Base-by-base conservation (phyloP, 2,797 vertebrate species). In the Alcedo atthis region DNA sequence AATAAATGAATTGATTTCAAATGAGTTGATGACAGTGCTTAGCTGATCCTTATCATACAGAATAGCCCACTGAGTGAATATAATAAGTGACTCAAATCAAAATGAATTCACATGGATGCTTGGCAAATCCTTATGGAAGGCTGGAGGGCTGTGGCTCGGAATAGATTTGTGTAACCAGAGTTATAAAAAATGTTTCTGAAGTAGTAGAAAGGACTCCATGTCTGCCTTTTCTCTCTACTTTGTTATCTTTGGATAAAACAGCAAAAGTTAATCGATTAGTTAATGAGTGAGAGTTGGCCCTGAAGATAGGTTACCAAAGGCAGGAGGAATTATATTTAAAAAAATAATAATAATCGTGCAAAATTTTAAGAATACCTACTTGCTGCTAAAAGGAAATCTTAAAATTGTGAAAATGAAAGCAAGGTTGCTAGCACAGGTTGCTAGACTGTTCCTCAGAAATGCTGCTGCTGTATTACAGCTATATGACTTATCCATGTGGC, bases 1-100 rank as follows among this genome's bases (percentile, higher is more conserved):
- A 92, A 92, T 90, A 87, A 94, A 61, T 81, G 79, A 66, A 94
- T 93, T 90, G 88, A 92, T 96, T 91, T 92, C 79, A 84, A 45
- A 81, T 81, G 88, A 87, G 62, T 49, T 83, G 81, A 89, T 4
- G 16, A 22, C 35, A 33, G n/a, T 26, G 68, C 85, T 88, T 64
- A 77, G 37, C 75, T 42, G 66, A 93, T 92, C 82, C 37, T 66
- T 80, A 84, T 81, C 43, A 17, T 16, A 53, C 25, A 7, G 55
- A 92, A 74, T 57, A 89, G 66, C 75, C 64, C 18, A 59, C 73
- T 17, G 69, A 46, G 79, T 21, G 69, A 85, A 40, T 67, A 78
- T 62, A 92, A 63, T 78, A 58, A 68, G 67, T 64, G 70, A 33
- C 54, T 95, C 63, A 83, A 88, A 85, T 80, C 22, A 90, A 92